These are phyloP conservation scores for Gymnarchus niloticus DNA, from an alignment of 2,113 vertebrate species.

Conservation along the genomic window DNA sequence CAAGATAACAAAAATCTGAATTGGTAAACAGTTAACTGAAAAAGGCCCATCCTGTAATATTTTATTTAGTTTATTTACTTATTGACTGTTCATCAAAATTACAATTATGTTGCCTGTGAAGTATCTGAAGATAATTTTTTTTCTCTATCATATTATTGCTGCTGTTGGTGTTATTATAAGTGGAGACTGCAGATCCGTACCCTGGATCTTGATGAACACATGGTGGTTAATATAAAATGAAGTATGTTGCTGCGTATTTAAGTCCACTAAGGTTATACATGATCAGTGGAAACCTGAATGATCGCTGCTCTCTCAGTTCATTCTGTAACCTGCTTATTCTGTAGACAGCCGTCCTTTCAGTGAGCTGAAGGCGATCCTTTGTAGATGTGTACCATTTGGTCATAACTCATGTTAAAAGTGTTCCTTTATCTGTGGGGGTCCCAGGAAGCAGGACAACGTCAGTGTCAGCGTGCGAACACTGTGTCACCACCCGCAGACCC, in stretches of 20 bases:
- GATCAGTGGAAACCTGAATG: neutral
- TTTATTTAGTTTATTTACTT: neutral
- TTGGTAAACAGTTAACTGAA: no score
- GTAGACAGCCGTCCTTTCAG: neutral
- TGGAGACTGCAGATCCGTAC: no score
- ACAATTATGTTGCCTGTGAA: neutral
- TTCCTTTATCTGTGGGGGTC: neutral
- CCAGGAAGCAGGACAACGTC: constrained; percentile 77
- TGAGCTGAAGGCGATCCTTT: neutral
- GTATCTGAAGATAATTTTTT: neutral
- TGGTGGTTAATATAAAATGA: no score
- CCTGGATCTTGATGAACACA: no score
- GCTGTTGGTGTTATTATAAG: no score
- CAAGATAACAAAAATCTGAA: no score
- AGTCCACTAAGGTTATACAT: neutral
- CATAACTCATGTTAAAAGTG: neutral
- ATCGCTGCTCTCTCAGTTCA: neutral
- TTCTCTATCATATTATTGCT: no score
- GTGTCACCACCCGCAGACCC: constrained; percentile 71
- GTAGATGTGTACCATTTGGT: neutral
- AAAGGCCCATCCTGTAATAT: neutral
- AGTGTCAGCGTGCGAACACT: constrained; percentile 70
- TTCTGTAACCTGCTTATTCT: neutral
- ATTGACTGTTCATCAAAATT: neutral
- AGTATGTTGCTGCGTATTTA: no score